Percentiles rank a stretch among this genome's conserved stretches.
Conservation (phyloP, 2,113 vertebrate genomes). For the Semnopithecus entellus region DNA sequence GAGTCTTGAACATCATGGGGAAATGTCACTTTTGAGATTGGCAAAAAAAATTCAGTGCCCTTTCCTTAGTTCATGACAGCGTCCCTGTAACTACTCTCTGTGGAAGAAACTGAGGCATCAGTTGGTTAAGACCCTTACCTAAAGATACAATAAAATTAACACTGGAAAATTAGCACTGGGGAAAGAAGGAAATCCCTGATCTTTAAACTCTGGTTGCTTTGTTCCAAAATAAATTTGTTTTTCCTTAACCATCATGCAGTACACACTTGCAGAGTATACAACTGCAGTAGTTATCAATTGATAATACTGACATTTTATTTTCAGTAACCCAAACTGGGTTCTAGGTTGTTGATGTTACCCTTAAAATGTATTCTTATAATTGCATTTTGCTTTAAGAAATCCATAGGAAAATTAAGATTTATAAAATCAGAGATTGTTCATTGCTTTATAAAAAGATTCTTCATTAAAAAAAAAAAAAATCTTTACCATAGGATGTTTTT, state of each 20-base stretch:
- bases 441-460: conserved; percentile 38
- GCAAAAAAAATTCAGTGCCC: no score
- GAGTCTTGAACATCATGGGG: not conserved
- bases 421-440: conserved; percentile 3
- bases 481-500: not conserved
- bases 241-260: not conserved
- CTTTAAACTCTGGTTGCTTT: not conserved
- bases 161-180: not conserved
- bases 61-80: not conserved
- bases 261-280: not conserved
- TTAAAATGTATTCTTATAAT: not conserved
- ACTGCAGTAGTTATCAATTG: not conserved
- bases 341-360: not conserved
- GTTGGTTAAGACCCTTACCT: not conserved
- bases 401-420: conserved; percentile 37
- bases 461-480: not conserved
- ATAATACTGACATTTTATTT: not conserved
- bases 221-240: not conserved
- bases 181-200: not conserved
- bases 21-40: no score
- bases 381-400: conserved; percentile 27
- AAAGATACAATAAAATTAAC: not conserved
- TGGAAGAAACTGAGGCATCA: not conserved
- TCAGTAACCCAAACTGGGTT: not conserved
- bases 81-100: not conserved